These are phyloP conservation scores for Spilogale gracilis DNA, from an alignment of 2,113 vertebrate species.

Conservation along the genomic window DNA sequence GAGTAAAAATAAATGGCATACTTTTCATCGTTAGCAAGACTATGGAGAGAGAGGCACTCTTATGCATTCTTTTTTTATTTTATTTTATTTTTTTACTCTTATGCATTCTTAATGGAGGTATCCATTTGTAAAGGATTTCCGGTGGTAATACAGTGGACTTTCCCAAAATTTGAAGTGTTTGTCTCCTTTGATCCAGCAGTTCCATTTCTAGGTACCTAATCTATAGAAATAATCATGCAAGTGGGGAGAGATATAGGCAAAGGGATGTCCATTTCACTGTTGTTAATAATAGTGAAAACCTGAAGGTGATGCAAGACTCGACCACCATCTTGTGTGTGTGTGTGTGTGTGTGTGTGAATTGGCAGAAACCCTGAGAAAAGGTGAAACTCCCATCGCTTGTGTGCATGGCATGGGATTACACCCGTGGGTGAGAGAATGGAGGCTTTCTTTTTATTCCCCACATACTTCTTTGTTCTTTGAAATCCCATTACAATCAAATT, in stretches of 20 bases:
- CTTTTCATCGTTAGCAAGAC: slow-evolving; percentile 1
- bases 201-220: slow-evolving; percentile 27
- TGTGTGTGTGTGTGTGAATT: neutral
- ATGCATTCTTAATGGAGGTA: neutral
- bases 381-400: neutral
- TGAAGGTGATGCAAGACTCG: slow-evolving; percentile 11
- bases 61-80: neutral
- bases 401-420: neutral
- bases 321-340: neutral
- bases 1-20: neutral
- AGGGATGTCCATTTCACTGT: neutral
- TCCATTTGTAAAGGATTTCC: slow-evolving; percentile 52
- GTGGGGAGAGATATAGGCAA: neutral
- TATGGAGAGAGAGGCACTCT: neutral
- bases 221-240: slow-evolving; percentile 43
- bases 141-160: neutral
- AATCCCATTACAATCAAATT: slow-evolving; percentile 42
- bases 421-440: neutral
- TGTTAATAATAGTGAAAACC: slow-evolving; percentile 37
- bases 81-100: neutral
- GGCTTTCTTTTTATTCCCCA: neutral
- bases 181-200: neutral
- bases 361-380: neutral
- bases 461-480: slow-evolving; percentile 52
- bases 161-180: slow-evolving; percentile 12